Evolutionary conservation across 2,888 invertebrate genomes (phyloP).

Genomic region (Synanthedon vespiformis): DNA sequence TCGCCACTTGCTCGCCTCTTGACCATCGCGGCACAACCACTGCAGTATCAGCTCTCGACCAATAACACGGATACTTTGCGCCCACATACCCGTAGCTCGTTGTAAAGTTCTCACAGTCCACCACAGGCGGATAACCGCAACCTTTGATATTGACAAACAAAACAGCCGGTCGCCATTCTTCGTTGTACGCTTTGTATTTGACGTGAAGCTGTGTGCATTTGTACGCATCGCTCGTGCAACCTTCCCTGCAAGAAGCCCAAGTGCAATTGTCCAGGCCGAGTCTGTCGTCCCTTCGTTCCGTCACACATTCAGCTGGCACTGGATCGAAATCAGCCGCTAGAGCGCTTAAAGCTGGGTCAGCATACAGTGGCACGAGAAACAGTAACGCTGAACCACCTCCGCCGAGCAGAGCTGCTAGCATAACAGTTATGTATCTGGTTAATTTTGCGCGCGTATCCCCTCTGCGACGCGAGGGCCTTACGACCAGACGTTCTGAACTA

Average conservation of each 20-base stretch:
- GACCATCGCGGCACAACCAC: slow-evolving; percentile 88
- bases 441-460: slow-evolving; percentile 54
- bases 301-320: slow-evolving; percentile 79
- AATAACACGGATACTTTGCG: slow-evolving; percentile 74
- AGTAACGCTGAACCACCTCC: slow-evolving; percentile 61
- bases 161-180: slow-evolving; percentile 71
- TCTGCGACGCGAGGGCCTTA: slow-evolving; percentile 44
- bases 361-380: slow-evolving; percentile 62
- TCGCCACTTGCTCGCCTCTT: slow-evolving; percentile 83
- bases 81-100: slow-evolving; percentile 77
- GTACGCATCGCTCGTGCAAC: slow-evolving; percentile 83
- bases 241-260: slow-evolving; percentile 84
- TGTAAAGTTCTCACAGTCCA: slow-evolving; percentile 82
- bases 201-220: slow-evolving; percentile 77
- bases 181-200: slow-evolving; percentile 63
- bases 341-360: slow-evolving; percentile 69
- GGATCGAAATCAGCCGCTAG: slow-evolving; percentile 81
- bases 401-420: slow-evolving; percentile 51
- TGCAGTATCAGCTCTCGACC: slow-evolving; percentile 82
- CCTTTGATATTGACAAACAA: slow-evolving; percentile 86
- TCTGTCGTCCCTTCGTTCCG: slow-evolving; percentile 77
- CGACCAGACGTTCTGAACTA: slow-evolving; percentile 58
- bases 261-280: slow-evolving; percentile 82
- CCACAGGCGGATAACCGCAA: slow-evolving; percentile 84
- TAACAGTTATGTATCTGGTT: slow-evolving; percentile 56